A percentile compares a stretch with the other conserved stretches of the same genome.
These are phyloP conservation scores for Himalopsyche kuldschensis DNA, from an alignment of 2,888 invertebrate species.

Conservation along the genomic window DNA sequence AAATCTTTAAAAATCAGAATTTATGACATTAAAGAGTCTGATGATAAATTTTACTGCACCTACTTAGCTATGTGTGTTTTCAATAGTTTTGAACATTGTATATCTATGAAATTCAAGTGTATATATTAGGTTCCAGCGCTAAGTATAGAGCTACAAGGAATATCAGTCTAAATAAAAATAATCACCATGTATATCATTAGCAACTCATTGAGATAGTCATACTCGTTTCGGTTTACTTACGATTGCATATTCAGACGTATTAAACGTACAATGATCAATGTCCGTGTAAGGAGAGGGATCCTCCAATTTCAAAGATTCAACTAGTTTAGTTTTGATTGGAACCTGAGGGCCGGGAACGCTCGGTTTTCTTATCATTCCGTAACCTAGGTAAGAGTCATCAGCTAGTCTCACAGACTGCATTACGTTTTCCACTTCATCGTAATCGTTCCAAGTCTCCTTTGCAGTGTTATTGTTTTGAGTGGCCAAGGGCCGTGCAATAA, in stretches of 20 bases:
- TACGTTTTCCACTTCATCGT: slow-evolving; percentile 72
- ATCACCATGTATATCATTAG: background rate
- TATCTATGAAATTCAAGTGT: background rate
- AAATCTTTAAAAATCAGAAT: too few relatives aligned
- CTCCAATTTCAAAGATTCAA: slow-evolving; percentile 51
- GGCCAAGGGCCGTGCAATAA: slow-evolving; percentile 63
- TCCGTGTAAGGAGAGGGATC: slow-evolving; percentile 48
- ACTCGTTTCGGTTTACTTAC: slow-evolving; percentile 85
- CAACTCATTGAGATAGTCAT: slow-evolving; percentile 46
- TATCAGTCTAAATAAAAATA: slow-evolving; percentile 13
- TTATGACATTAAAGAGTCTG: too few relatives aligned
- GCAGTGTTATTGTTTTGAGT: slow-evolving; percentile 49
- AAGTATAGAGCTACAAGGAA: slow-evolving; percentile 3
- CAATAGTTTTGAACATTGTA: background rate
- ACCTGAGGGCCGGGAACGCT: slow-evolving; percentile 60
- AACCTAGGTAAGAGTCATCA: slow-evolving; percentile 80
- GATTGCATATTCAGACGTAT: slow-evolving; percentile 79
- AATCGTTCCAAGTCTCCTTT: slow-evolving; percentile 67
- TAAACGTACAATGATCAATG: slow-evolving; percentile 70
- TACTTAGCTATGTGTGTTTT: too few relatives aligned
- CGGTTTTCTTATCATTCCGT: slow-evolving; percentile 74
- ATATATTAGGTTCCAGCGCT: background rate
- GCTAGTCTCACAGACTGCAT: slow-evolving; percentile 73
- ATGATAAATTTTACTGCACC: too few relatives aligned
- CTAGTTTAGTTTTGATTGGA: slow-evolving; percentile 56